Conservation (phyloP, 1,140 invertebrate genomes). For the Drosophila aff. region DNA sequence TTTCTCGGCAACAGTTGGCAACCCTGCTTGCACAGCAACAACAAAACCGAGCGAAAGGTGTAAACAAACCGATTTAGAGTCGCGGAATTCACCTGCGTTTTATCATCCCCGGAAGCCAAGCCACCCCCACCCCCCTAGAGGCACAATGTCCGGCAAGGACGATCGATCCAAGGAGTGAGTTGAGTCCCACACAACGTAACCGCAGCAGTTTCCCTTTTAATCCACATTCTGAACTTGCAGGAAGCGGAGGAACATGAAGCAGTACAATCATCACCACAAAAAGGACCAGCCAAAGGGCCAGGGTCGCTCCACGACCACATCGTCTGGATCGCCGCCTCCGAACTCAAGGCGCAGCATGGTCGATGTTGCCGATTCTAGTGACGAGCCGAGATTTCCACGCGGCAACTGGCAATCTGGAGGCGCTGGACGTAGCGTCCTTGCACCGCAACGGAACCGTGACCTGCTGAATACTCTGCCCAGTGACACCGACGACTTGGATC, state of each 20-base stretch:
- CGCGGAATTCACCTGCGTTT: slow-evolving; percentile 4
- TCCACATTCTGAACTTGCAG: slow-evolving; percentile 25
- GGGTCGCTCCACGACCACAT: slow-evolving; percentile 60
- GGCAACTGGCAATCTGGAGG: slow-evolving; percentile 48
- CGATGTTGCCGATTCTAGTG: slow-evolving; percentile 80
- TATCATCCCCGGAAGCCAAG: slow-evolving; percentile 29
- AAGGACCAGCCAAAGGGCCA: slow-evolving; percentile 40
- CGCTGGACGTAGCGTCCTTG: slow-evolving; percentile 20
- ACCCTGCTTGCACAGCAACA: slow-evolving; percentile 13
- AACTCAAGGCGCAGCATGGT: slow-evolving; percentile 66
- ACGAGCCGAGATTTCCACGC: slow-evolving; percentile 71
- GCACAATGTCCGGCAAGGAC: slow-evolving; percentile 76
- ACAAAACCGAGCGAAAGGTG: slow-evolving; percentile 3
- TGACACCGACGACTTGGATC: slow-evolving; percentile 55
- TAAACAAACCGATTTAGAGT: slow-evolving; percentile 28
- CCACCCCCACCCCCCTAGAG: not conserved
- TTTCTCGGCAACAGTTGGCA: not conserved
- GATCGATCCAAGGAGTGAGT: slow-evolving; percentile 83
- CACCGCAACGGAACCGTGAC: slow-evolving; percentile 63
- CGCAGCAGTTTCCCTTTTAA: not conserved
- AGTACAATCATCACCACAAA: slow-evolving; percentile 60
- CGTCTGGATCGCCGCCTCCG: slow-evolving; percentile 67
- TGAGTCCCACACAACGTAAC: slow-evolving; percentile 24
- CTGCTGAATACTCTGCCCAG: slow-evolving; percentile 57
- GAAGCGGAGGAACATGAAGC: slow-evolving; percentile 77